These are phyloP conservation scores for Euglossa dilemma DNA, from an alignment of 1,140 invertebrate species.

Conservation along the genomic window DNA sequence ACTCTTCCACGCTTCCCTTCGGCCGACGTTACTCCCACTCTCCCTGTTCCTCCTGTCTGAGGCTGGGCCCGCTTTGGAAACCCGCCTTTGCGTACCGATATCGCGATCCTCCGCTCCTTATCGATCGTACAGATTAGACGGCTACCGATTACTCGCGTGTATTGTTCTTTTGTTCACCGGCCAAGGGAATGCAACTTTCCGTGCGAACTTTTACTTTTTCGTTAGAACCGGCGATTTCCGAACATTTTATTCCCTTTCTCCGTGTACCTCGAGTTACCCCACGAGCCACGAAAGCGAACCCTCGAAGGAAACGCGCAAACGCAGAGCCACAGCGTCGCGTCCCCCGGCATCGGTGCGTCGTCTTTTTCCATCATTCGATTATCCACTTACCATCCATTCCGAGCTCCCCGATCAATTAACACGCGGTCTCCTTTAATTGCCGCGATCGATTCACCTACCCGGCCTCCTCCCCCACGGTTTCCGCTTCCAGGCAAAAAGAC, in stretches of 20 bases:
- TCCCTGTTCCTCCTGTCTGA: conserved; percentile 6
- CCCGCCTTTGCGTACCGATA: conserved; percentile 43
- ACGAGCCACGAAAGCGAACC: too few relatives aligned
- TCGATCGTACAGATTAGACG: conserved; percentile 33
- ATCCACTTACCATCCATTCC: background rate
- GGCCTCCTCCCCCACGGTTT: background rate
- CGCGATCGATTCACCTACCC: background rate
- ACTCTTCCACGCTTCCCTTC: conserved; percentile 60
- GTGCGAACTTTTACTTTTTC: too few relatives aligned
- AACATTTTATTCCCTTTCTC: too few relatives aligned
- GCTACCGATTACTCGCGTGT: background rate
- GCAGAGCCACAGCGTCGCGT: background rate
- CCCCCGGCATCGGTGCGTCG: background rate
- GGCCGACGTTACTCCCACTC: conserved; percentile 30
- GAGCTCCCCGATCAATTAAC: conserved; percentile 24
- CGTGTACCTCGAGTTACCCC: too few relatives aligned
- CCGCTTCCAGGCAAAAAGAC: conserved; percentile 13
- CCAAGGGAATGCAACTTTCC: too few relatives aligned
- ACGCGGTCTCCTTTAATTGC: conserved; percentile 35
- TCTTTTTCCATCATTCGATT: background rate
- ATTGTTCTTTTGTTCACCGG: background rate
- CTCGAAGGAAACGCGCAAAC: too few relatives aligned
- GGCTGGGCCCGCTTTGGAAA: conserved; percentile 38
- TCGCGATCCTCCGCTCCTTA: conserved; percentile 50
- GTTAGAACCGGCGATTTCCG: too few relatives aligned